A percentile compares a stretch with the other conserved stretches of the same genome.
Evolutionary conservation across 64 coral and sea anemone species (phyloP).

Genomic region (Acropora yongei): DNA sequence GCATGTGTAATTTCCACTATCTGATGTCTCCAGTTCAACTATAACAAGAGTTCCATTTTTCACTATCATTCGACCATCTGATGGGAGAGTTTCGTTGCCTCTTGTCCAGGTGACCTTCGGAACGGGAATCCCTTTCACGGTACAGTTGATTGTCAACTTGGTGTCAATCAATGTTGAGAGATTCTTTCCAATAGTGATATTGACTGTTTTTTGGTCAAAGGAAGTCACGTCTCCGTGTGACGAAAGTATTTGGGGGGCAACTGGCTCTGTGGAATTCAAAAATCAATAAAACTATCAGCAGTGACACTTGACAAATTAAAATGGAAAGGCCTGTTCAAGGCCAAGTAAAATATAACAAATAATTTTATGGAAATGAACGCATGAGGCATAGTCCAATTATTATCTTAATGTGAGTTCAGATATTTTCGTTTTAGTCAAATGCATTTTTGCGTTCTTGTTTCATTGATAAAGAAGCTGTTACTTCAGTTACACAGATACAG

Average conservation of each 20-base stretch:
- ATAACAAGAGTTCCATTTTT: constrained; percentile 51
- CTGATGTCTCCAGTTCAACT: constrained; percentile 14
- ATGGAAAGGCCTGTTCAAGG: too few species aligned
- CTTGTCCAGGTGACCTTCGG: constrained; percentile 72
- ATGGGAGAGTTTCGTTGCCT: constrained; percentile 30
- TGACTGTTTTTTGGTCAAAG: constrained; percentile 12
- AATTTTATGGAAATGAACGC: too few species aligned
- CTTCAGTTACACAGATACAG: too few species aligned
- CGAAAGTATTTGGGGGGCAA: background rate
- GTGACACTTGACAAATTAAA: background rate
- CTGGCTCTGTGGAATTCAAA: background rate
- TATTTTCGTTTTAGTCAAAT: too few species aligned
- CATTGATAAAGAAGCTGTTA: too few species aligned
- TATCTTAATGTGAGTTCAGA: too few species aligned
- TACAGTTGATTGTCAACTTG: constrained; percentile 54
- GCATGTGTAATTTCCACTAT: constrained; percentile 67
- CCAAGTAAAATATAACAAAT: too few species aligned
- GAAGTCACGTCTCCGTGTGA: background rate
- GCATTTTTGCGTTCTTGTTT: too few species aligned
- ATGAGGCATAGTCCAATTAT: too few species aligned
- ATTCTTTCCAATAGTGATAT: constrained; percentile 56
- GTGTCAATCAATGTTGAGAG: constrained; percentile 45
- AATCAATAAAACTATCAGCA: background rate
- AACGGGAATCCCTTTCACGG: constrained; percentile 63
- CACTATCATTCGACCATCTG: constrained; percentile 35